Evolutionary conservation across 2,888 invertebrate species (phyloP), one percentile per base, ranked within the genome.

Genomic region (Galerucella nymphaeae): DNA sequence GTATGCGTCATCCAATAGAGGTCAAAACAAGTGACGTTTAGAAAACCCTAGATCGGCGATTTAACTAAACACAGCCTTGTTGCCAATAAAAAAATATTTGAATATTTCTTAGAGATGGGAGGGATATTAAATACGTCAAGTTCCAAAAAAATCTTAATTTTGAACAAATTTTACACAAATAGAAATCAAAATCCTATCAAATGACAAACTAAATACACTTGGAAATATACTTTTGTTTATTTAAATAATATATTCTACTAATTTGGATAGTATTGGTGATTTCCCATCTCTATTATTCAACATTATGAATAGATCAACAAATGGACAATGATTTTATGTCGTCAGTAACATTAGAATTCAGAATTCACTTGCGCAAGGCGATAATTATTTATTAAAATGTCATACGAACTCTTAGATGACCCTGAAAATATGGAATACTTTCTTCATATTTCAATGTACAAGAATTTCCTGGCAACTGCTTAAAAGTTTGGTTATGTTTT

Each of bases 321-420:
- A 72, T 64, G 63, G 57, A 63, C 57, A 71, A 58, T 57, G 45
- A 68, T 45, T 38, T 38, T 58, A 53, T 65, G 65, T 65, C 65
- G 45, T 23, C 58, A 55, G 8, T 69, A 41, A 57, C 70, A 71
- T 66, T 66, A 63, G 30, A 59, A 63, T 65, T 59, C 66, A 57
- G 41, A 66, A 66, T 70, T 63, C 57, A 66, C 73, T 70, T 70
- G 61, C 66, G 70, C 66, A 73, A 73, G 62, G 66, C 42, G 66
- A 14, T 66, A 71, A 71, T 66, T 66, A 66, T 66, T 61, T 71
- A 55, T 69, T 73, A 50, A 73, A 73, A 73, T 70, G 69, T 69
- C 72, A 73, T 69, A 66, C 16, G 72, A 73, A 73, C 69, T 73
- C 62, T 69, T 38, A 53, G 16, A 48, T 66, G 73, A 66, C 70